A percentile compares a stretch with the other conserved stretches of the same genome.
phyloP scores from a whole-genome alignment of 2,888 invertebrate genomes.

The Leptinotarsa juncta region DNA sequence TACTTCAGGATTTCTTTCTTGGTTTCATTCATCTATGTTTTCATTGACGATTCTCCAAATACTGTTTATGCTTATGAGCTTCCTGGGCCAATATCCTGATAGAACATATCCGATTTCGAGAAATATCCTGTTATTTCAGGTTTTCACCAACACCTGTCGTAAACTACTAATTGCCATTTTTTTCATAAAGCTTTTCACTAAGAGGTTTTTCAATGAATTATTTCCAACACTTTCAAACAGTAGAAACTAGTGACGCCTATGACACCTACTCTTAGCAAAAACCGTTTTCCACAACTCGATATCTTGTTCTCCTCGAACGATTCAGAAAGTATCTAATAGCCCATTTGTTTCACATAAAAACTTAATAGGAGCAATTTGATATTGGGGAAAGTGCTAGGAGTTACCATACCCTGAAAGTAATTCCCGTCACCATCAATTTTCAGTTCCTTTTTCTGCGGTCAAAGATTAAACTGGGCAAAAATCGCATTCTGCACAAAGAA shows the following conservation, averaged over 20 bases:
- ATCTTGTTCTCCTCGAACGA: background rate
- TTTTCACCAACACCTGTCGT: too few relatives aligned
- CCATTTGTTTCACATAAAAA: conserved; percentile 16
- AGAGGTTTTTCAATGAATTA: too few relatives aligned
- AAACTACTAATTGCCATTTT: too few relatives aligned
- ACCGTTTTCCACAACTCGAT: background rate
- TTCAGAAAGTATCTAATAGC: background rate
- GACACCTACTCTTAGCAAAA: background rate
- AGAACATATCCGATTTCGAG: too few relatives aligned
- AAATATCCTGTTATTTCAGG: too few relatives aligned
- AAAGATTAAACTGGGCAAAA: conserved; percentile 43
- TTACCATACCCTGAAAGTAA: conserved; percentile 39
- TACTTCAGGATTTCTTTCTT: too few relatives aligned
- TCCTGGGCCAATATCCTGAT: too few relatives aligned
- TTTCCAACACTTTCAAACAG: too few relatives aligned
- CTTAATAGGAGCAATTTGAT: conserved; percentile 29
- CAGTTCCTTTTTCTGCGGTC: conserved; percentile 41
- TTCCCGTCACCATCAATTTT: conserved; percentile 47
- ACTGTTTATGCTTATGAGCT: too few relatives aligned
- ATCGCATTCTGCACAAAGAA: conserved; percentile 24
- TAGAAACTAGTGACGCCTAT: background rate
- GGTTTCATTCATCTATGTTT: too few relatives aligned
- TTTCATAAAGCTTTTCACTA: too few relatives aligned
- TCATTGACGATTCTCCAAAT: too few relatives aligned
- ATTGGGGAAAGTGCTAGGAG: conserved; percentile 25